Evolutionary conservation across 2,113 vertebrate species (phyloP), one percentile per base, ranked within the genome.

Genomic region (Zeus faber): DNA sequence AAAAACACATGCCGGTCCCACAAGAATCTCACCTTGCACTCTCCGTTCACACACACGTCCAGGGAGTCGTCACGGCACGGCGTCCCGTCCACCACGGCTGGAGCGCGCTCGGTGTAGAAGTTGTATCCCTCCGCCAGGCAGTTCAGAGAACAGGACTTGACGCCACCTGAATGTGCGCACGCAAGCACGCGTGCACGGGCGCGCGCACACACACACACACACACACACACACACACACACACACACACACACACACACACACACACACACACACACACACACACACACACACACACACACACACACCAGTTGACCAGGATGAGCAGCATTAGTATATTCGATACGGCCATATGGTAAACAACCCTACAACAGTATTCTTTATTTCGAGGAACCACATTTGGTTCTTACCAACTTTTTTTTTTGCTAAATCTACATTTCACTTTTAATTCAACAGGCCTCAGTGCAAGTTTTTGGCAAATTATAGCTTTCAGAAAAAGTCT

Each of bases 41-140:
- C 97, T 43, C 97, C 97, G 0, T 93, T 96, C 58, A 98, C 95
- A 2, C 97, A 99, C 62, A 98, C 93, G 53, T 98, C 96, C 4
- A 95, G 86, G 1, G 95, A 95, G 73, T 99, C 94, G 0, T 92
- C 93, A 48, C 94, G 78, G 65, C 95, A 98, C 0, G 89, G 89
- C 0, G 96, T 98, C 45, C 97, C 96, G 0, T 99, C 97, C 74
- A 97, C 93, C 72, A 99, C 96, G 0, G 97, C 97, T 0, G 96
- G 93, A 0, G 97, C 94, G 4, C 94, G 88, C 77, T 99, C 97
- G 0, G 97, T 99, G 88, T 99, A 99, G 89, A 99, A 99, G 88
- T 99, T 98, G 86, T 98, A 99, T 7, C 95, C 95, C 70, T 98
- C 95, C 0, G 97, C 97, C 61, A 99, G 77, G 77, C 97, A 99